These are phyloP conservation scores for Spilogale gracilis DNA, from an alignment of 2,113 vertebrate genomes.

Conservation along the genomic window DNA sequence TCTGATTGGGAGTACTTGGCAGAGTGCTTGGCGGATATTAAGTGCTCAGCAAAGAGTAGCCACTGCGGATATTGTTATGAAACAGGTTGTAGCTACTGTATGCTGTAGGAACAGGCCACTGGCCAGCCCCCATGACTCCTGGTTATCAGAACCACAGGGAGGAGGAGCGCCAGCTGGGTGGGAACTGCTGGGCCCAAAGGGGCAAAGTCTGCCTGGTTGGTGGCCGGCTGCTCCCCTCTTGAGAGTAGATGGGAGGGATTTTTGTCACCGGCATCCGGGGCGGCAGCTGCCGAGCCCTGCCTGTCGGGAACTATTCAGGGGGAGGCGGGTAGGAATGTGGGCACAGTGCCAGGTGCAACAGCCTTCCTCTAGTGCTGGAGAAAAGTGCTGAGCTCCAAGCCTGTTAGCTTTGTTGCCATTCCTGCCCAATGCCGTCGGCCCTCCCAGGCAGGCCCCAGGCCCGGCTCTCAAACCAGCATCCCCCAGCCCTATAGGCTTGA, in stretches of 20 bases:
- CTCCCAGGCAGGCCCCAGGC: not conserved
- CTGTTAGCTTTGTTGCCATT: not conserved
- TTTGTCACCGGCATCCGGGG: constrained; percentile 51
- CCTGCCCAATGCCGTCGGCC: not conserved
- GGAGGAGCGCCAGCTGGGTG: not conserved
- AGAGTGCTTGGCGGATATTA: not conserved
- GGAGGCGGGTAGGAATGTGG: constrained; percentile 65
- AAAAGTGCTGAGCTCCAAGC: constrained; percentile 41
- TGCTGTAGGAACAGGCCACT: accelerated
- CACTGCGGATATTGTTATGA: not conserved
- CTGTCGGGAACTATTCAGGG: constrained; percentile 12
- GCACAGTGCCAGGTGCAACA: not conserved
- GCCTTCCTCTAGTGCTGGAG: not conserved
- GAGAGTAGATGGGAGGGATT: not conserved
- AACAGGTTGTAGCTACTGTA: accelerated
- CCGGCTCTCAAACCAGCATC: not conserved
- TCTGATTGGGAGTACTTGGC: not conserved
- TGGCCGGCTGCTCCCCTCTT: not conserved
- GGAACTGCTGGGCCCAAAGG: not conserved
- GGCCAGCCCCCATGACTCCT: accelerated
- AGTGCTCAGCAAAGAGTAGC: not conserved
- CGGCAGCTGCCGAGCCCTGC: constrained; percentile 44
- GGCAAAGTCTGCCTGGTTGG: not conserved
- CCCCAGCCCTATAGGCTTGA: not conserved
- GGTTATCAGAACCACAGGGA: not conserved